These are phyloP conservation scores for Pogonomyrmex barbatus DNA, from an alignment of 1,140 invertebrate species.

Conservation along the genomic window DNA sequence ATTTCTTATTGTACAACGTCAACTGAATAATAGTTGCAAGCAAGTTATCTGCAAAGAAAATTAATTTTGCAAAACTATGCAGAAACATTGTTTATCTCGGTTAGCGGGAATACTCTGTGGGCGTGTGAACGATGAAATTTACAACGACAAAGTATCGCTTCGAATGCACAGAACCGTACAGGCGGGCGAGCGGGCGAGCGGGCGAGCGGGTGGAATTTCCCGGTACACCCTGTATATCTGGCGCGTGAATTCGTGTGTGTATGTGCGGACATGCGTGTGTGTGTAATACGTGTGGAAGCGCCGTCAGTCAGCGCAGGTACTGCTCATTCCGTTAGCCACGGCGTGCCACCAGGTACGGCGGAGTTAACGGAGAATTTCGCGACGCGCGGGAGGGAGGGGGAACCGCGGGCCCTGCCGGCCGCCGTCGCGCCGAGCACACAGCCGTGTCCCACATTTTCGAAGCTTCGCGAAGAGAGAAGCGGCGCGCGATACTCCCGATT, in stretches of 20 bases:
- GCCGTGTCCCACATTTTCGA: constrained; percentile 83
- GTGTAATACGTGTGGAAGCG: constrained; percentile 50
- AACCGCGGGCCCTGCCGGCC: constrained; percentile 49
- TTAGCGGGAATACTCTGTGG: background rate
- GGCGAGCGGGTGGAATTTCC: constrained; percentile 33
- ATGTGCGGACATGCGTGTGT: constrained; percentile 5
- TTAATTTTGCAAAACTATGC: background rate
- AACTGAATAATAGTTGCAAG: background rate
- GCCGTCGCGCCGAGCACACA: constrained; percentile 57
- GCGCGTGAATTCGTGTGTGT: constrained; percentile 10
- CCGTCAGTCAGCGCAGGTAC: constrained; percentile 74
- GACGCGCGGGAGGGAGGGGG: constrained; percentile 66
- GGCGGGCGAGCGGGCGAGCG: background rate
- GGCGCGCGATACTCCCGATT: constrained; percentile 74
- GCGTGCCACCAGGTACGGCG: constrained; percentile 75
- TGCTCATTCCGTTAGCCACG: constrained; percentile 78
- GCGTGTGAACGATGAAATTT: background rate
- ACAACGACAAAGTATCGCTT: constrained; percentile 8
- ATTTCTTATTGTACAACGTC: background rate
- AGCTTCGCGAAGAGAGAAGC: constrained; percentile 77
- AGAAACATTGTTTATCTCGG: background rate
- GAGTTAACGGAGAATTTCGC: constrained; percentile 82
- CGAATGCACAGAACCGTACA: background rate
- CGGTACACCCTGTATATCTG: constrained; percentile 55
- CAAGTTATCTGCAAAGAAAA: background rate